Evolutionary conservation across 2,113 vertebrate species (phyloP), one percentile per base, ranked within the genome.

Genomic region (Puffinus mauretanicus): DNA sequence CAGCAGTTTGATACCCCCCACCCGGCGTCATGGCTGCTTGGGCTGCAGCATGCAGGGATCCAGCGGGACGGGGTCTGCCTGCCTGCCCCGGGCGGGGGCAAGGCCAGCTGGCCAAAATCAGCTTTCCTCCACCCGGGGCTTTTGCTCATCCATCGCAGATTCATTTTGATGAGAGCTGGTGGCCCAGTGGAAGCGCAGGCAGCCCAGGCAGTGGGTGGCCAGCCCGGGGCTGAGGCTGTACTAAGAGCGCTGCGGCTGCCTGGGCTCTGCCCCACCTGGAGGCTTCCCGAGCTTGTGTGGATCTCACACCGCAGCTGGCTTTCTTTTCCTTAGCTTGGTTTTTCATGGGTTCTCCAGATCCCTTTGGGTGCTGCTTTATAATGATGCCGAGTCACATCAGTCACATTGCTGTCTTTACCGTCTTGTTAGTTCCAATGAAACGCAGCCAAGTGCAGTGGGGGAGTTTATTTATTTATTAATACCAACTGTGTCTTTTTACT

Each of bases 1-100:
- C 46, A 26, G 44, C 30, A 18, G 22, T 58, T 44, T 42, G 46
- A 25, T 66, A 10, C 2, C 9, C 52, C 9, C 14, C 11, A 9
- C 5, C 11, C 2, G 0, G 34, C 0, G 0, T 20, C 65, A 62
- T 1, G 4, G 80, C 40, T 38, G 22, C 61, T 47, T 1, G 1
- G 47, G 16, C 52, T 52, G 64, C 12, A 22, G 34, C 27, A 3
- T 2, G 9, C 66, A 52, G 58, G 42, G 75, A 32, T 40, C 5
- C 20, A 30, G 34, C 3, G 5, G 40, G 38, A 73, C 1, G 7
- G 34, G 21, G 13, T 22, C 47, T 6, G 2, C 21, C n/a, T 75
- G 34, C 62, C 66, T 27, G 47, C n/a, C 61, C 54, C 1, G 3
- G 7, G 21, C 22, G 13, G 29, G 18, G 32, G 16, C 40, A 57